Evolutionary conservation across 1,140 invertebrate genomes (phyloP).

Genomic region (Orchesella cincta): DNA sequence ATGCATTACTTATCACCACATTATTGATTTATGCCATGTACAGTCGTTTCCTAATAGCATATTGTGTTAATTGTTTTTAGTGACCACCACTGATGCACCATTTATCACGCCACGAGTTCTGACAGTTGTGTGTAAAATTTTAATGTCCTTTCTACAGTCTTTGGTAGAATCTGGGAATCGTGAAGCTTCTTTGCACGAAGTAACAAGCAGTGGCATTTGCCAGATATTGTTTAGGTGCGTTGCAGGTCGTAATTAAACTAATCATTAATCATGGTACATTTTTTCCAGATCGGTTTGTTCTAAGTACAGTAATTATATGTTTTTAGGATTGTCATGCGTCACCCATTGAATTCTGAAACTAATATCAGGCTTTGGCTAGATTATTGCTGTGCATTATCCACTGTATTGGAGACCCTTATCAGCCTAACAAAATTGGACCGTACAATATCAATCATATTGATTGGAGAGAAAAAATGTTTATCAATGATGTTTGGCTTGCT

Average conservation of each 20-base stretch:
- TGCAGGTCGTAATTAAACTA: no score
- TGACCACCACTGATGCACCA: neutral
- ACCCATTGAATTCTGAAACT: neutral
- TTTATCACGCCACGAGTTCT: conserved; percentile 46
- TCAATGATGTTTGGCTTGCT: conserved; percentile 35
- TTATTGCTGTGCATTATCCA: conserved; percentile 31
- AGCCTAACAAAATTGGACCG: conserved; percentile 30
- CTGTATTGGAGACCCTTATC: conserved; percentile 38
- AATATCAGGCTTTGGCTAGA: conserved; percentile 25
- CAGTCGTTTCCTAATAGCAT: no score
- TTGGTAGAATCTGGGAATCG: conserved; percentile 19
- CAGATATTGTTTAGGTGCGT: conserved; percentile 38
- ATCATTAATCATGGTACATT: neutral
- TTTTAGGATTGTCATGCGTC: conserved; percentile 3
- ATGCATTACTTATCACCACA: no score
- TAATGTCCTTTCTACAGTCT: conserved; percentile 1
- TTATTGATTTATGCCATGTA: no score
- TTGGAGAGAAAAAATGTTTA: conserved; percentile 43
- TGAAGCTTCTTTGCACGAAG: neutral
- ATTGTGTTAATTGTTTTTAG: neutral
- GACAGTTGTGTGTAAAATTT: conserved; percentile 30
- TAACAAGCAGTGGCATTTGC: conserved; percentile 27
- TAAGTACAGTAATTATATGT: neutral
- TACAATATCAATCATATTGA: conserved; percentile 35
- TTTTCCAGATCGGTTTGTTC: neutral